Base-by-base conservation (phyloP, 2,113 vertebrate genomes). In the Brachypteracias leptosomus region DNA sequence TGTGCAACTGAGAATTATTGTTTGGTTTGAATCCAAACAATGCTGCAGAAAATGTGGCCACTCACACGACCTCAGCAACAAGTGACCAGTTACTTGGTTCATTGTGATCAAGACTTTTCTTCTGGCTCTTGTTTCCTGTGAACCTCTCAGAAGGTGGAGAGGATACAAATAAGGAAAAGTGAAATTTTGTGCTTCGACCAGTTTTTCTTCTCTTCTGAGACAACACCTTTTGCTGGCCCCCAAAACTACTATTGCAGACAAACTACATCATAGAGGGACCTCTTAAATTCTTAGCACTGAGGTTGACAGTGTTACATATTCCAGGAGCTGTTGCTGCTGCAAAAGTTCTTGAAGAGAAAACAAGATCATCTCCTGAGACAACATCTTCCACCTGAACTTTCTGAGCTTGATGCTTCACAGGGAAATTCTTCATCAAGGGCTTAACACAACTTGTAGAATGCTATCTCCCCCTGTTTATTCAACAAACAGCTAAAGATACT, bases 311-410 rank as follows among this genome's bases (percentile, higher is more conserved):
- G 52, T 51, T 74, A 68, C 46, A 61, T 20, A 61, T 57, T 91
- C 40, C 70, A 93, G 58, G 44, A 95, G 29, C 70, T 79, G 13
- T 24, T 35, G 49, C 21, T 81, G 81, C 81, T 75, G 80, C 54
- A 91, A 89, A 81, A 67, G 54, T 40, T 80, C 46, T 16, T 61
- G 66, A 75, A 47, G n/a, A 91, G 77, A 94, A 96, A 95, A 91
- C 26, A 36, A 78, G 49, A 85, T 67, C 54, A 54, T 57, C 66
- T 94, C 66, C 68, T 12, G 22, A 91, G 79, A 70, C 47, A 79
- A 24, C 26, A 87, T n/a, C 74, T 96, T 92, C 72, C 58, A 91
- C 49, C 61, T 88, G 26, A 88, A 52, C 76, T 58, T 70, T 73
- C 52, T 67, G 71, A 35, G 25, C 54, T 3, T 88, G 79, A 81